A percentile compares a stretch with the other conserved stretches of the same genome.
Conservation (phyloP, 1,140 invertebrate species). For the Wasmannia auropunctata region DNA sequence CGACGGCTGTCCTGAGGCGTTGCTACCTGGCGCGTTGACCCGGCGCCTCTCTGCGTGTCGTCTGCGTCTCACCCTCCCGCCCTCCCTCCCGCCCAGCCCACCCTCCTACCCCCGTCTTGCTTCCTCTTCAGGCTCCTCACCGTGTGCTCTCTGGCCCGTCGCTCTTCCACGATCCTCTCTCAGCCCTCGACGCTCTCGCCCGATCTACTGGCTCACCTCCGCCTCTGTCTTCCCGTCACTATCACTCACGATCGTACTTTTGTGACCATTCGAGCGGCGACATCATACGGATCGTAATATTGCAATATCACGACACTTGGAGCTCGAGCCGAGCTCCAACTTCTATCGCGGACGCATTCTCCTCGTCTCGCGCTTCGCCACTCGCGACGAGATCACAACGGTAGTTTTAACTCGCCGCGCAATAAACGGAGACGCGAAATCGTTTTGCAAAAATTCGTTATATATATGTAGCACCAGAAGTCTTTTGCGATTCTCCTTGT, state of each 20-base stretch:
- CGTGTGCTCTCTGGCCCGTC: slow-evolving; percentile 45
- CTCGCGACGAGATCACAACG: slow-evolving; percentile 55
- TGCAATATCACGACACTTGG: slow-evolving; percentile 64
- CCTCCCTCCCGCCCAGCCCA: slow-evolving; percentile 58
- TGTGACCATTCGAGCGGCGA: slow-evolving; percentile 33
- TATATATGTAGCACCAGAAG: not conserved
- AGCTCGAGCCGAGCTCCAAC: slow-evolving; percentile 9
- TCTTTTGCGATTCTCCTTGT: not conserved
- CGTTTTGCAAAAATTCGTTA: not conserved
- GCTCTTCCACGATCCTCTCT: slow-evolving; percentile 34
- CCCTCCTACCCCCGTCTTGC: slow-evolving; percentile 61
- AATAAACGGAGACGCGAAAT: slow-evolving; percentile 2
- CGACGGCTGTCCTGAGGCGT: slow-evolving; percentile 73
- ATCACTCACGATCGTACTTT: slow-evolving; percentile 60
- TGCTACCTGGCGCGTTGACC: slow-evolving; percentile 76
- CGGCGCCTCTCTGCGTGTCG: slow-evolving; percentile 74
- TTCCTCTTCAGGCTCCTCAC: slow-evolving; percentile 56
- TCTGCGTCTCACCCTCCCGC: slow-evolving; percentile 71
- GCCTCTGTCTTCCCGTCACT: slow-evolving; percentile 32
- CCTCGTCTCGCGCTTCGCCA: slow-evolving; percentile 14
- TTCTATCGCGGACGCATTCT: slow-evolving; percentile 9
- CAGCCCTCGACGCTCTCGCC: slow-evolving; percentile 4
- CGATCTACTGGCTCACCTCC: slow-evolving; percentile 1
- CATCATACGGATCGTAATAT: slow-evolving; percentile 52
- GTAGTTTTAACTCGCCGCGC: not conserved